Base-by-base conservation (phyloP, 2,888 invertebrate species). In the Nemurella pictetii region DNA sequence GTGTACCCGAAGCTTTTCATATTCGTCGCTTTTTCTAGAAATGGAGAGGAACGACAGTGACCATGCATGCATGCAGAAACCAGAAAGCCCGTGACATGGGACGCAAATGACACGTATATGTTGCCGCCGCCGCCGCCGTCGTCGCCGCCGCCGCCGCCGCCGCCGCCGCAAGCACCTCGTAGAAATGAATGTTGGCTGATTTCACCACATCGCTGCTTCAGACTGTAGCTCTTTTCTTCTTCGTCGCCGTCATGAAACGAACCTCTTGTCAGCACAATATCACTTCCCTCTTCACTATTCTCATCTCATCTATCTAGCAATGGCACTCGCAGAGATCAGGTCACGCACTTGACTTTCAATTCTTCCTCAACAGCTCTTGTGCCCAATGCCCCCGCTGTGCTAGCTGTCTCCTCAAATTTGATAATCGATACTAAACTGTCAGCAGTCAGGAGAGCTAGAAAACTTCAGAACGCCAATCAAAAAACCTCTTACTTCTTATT, bases 381-480 rank as follows among this genome's bases (percentile, higher is more conserved):
- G 72, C 29, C 29, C 72, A 26, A 25, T 36, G 80, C 80, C 26
- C 28, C 80, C 80, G 25, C 5, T 74, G 9, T 32, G n/a, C 32
- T 80, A 80, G 35, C 26, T 36, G 80, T 82, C 82, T 82, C 27
- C 27, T 15, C 27, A 36, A 55, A 55, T 25, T 82, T 27, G 28
- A 26, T 55, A 82, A 72, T 55, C 82, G 82, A 82, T 82, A 55
- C 28, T 82, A 72, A 55, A 26, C 82, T 82, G 82, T 82, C 82
- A 55, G 27, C 82, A 78, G 78, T 78, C 78, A 78, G 78, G 15
- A 28, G 28, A 78, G 72, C 32, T 0, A n/a, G 35, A 27, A 36
- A 82, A 82, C 82, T 82, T 82, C 26, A 82, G 29, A 72, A 82
- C 20, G 82, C 82, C 82, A 82, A 82, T 82, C 82, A 82, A 82